Evolutionary conservation across 2,888 invertebrate species (phyloP).

Genomic region (Dryocosmus kuriphilus): DNA sequence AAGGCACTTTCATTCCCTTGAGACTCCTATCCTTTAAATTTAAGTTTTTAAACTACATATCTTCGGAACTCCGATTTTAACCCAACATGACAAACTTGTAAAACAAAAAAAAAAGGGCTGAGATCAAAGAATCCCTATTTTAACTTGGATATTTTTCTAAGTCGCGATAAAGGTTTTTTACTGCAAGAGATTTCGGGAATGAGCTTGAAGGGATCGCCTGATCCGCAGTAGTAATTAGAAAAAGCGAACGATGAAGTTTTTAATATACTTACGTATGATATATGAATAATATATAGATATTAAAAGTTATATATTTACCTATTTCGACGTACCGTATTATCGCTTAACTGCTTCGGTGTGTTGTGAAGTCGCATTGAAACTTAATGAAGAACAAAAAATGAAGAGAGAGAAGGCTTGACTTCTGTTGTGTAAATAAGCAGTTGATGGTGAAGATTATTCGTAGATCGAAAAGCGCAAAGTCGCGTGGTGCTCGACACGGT

Average conservation of each 20-base stretch:
- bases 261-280: slow-evolving; percentile 63
- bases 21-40: not conserved
- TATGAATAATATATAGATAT: slow-evolving; percentile 55
- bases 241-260: slow-evolving; percentile 58
- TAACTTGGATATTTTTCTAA: slow-evolving; percentile 24
- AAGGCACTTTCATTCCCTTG: not conserved
- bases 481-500: slow-evolving; percentile 59
- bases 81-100: slow-evolving; percentile 9
- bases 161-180: slow-evolving; percentile 6
- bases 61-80: not conserved
- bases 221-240: slow-evolving; percentile 55
- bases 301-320: slow-evolving; percentile 52
- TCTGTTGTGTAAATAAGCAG: slow-evolving; percentile 74
- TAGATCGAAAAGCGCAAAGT: slow-evolving; percentile 56
- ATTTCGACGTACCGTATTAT: slow-evolving; percentile 41
- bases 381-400: slow-evolving; percentile 51
- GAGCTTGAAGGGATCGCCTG: slow-evolving; percentile 44
- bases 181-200: slow-evolving; percentile 31
- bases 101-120: not conserved
- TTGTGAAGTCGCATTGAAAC: slow-evolving; percentile 47
- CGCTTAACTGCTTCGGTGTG: slow-evolving; percentile 50
- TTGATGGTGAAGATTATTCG: slow-evolving; percentile 38
- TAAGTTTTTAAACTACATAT: slow-evolving; percentile 15
- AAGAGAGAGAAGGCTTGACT: slow-evolving; percentile 59
- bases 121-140: not conserved